Base-by-base conservation (phyloP, 2,888 invertebrate genomes). In the Daptonema setosum region DNA sequence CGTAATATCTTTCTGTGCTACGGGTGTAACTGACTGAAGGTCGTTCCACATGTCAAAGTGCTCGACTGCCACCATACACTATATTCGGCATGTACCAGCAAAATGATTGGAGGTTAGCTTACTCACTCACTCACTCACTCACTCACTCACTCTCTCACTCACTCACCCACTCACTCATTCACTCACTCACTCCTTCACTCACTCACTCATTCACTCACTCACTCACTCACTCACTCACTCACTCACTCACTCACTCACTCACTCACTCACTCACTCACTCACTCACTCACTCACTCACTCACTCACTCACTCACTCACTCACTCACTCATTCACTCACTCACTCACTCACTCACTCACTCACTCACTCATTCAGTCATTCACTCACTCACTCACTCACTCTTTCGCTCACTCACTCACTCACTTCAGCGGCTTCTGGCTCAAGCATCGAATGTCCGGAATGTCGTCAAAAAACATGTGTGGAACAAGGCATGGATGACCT, bases 11-110 rank as follows among this genome's bases (percentile, higher is more conserved):
- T n/a, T n/a, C n/a, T n/a, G n/a, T n/a, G n/a, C n/a, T n/a, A n/a
- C n/a, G n/a, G n/a, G n/a, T n/a, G n/a, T n/a, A n/a, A n/a, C 29
- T 59, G 59, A 53, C 56, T 53, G 54, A 54, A 59, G 41, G 30
- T 43, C 1, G 58, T 59, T 22, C 59, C 59, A 17, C 54, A 50
- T 22, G 56, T 59, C 28, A 59, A 59, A 47, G 54, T 59, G 35
- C 54, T 59, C 43, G 56, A 56, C 28, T 59, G 58, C 30, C 29
- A 28, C 20, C 59, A 59, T 45, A n/a, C 14, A 1, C 47, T 59
- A 14, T 59, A 58, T 41, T 5, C 45, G n/a, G 47, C 22, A 1
- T 59, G 59, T 48, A 24, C 52, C 26, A 41, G 20, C 28, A 35
- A 35, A 41, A 2, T 59, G 25, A 25, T 50, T n/a, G 29, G 57